A percentile compares a stretch with the other conserved stretches of the same genome.
These are phyloP conservation scores for Tenthredo notha DNA, from an alignment of 2,888 invertebrate genomes.

Conservation along the genomic window DNA sequence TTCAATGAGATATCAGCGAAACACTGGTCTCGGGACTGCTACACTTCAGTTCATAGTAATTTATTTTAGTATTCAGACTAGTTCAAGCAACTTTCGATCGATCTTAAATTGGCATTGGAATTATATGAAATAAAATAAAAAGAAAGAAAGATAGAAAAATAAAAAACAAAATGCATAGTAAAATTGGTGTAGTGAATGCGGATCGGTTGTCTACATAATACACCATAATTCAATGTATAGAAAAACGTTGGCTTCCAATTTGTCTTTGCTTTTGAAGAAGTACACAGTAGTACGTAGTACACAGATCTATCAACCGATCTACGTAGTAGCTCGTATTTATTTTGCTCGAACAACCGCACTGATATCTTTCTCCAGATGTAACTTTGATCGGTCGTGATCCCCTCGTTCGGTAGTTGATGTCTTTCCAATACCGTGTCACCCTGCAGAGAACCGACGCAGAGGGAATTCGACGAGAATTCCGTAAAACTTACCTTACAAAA, in stretches of 20 bases:
- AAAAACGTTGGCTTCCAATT: slow-evolving; percentile 1
- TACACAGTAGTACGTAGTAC: background rate
- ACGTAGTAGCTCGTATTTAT: slow-evolving; percentile 42
- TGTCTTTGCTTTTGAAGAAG: background rate
- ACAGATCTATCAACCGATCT: background rate
- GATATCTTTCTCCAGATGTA: slow-evolving; percentile 65
- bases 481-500: background rate
- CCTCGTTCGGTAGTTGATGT: slow-evolving; percentile 65
- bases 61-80: background rate
- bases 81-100: background rate
- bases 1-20: background rate
- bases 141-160: background rate
- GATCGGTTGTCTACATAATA: background rate
- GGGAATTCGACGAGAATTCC: slow-evolving; percentile 12
- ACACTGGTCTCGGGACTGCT: background rate
- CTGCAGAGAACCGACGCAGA: slow-evolving; percentile 39
- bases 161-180: background rate
- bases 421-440: slow-evolving; percentile 68
- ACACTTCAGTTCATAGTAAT: no score
- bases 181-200: background rate
- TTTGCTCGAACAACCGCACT: slow-evolving; percentile 61
- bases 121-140: background rate
- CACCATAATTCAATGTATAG: background rate
- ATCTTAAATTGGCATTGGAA: background rate
- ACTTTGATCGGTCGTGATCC: slow-evolving; percentile 61